Evolutionary conservation across 2,113 vertebrate species (phyloP).

Genomic region (Orycteropus afer): DNA sequence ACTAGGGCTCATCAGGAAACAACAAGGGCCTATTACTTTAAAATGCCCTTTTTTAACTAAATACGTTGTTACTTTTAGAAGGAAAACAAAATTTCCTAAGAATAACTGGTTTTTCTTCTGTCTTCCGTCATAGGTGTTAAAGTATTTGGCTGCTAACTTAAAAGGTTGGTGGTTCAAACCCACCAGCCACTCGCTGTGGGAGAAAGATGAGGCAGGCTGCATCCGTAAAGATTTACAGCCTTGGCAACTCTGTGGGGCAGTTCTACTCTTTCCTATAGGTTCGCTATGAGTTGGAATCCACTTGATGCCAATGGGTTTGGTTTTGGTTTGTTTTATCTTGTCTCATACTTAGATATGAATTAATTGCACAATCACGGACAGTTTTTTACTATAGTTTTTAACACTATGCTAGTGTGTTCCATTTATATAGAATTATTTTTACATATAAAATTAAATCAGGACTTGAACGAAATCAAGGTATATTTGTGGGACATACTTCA

Average conservation of each 20-base stretch:
- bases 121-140: background rate
- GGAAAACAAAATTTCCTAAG: background rate
- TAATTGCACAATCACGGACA: background rate
- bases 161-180: too few species aligned
- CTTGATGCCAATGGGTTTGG: too few species aligned
- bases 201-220: too few species aligned
- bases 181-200: too few species aligned
- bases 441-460: background rate
- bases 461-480: background rate
- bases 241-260: too few species aligned
- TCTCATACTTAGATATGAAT: background rate
- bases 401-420: background rate
- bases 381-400: background rate
- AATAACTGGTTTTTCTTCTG: slow-evolving; percentile 33
- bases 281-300: too few species aligned
- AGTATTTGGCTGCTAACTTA: too few species aligned
- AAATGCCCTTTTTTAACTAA: background rate
- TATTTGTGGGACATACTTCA: background rate
- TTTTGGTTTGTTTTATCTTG: too few species aligned
- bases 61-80: slow-evolving; percentile 25
- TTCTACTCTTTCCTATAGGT: too few species aligned
- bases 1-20: background rate
- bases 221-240: too few species aligned
- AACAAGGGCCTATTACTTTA: background rate
- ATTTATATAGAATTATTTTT: slow-evolving; percentile 3